Percentiles rank a stretch among this genome's conserved stretches.
These are phyloP conservation scores for Danio choprae DNA, from an alignment of 2,797 vertebrate genomes.

Conservation along the genomic window DNA sequence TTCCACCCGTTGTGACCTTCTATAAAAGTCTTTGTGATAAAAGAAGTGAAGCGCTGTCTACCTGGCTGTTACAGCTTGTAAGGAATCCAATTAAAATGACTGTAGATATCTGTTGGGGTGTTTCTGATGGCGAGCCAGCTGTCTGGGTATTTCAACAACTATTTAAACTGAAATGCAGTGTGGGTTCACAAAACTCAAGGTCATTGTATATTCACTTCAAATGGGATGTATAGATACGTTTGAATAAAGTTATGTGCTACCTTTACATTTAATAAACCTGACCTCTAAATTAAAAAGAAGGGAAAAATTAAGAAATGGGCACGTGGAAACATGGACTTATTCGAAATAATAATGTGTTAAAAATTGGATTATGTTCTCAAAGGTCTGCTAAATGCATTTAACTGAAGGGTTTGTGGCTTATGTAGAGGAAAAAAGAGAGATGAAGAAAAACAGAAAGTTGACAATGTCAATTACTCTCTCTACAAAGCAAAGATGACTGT, in stretches of 20 bases:
- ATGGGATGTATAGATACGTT: conserved; percentile 44
- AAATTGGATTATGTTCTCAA: background rate
- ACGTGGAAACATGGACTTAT: background rate
- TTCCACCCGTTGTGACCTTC: background rate
- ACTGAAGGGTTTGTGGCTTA: background rate
- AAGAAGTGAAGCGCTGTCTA: conserved; percentile 15
- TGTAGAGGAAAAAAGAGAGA: background rate
- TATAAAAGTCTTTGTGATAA: conserved; percentile 26
- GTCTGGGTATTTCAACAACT: conserved; percentile 30
- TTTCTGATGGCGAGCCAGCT: conserved; percentile 17
- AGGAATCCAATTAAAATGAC: conserved; percentile 37
- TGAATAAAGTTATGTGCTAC: conserved; percentile 58
- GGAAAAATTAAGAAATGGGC: background rate
- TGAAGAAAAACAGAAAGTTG: background rate
- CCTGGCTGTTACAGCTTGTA: conserved; percentile 26
- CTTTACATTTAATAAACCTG: conserved; percentile 6
- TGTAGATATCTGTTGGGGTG: conserved; percentile 16
- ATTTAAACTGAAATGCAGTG: conserved; percentile 1
- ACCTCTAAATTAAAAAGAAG: background rate
- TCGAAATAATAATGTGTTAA: background rate
- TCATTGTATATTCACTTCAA: conserved; percentile 17
- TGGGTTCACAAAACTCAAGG: conserved; percentile 29
- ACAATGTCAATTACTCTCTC: conserved; percentile 48
- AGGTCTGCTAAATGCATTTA: background rate
- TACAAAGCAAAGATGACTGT: conserved; percentile 66